phyloP scores from a whole-genome alignment of 2,797 vertebrate species.

The Babyrousa celebensis region DNA sequence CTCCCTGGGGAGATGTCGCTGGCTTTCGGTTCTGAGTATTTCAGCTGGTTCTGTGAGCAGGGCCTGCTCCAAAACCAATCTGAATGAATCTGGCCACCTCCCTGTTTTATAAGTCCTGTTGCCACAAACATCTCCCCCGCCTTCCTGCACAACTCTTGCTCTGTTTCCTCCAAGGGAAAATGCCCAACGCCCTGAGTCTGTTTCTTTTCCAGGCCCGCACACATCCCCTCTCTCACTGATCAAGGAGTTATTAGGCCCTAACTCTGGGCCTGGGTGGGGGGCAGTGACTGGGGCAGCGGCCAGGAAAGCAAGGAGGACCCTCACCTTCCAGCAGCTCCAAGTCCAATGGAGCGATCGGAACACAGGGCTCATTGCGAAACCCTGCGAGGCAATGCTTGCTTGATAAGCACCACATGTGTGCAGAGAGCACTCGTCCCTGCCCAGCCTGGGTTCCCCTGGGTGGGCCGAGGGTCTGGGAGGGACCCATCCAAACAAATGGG shows the following conservation, averaged over 20 bases:
- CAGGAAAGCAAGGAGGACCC: constrained; percentile 11
- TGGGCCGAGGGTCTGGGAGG: constrained; percentile 79
- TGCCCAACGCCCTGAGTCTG: neutral
- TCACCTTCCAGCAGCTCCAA: neutral
- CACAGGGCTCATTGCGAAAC: constrained; percentile 74
- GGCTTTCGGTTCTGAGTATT: constrained; percentile 61
- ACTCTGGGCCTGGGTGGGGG: neutral
- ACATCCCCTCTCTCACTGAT: neutral
- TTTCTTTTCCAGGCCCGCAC: neutral
- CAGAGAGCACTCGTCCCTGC: neutral
- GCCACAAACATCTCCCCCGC: constrained; percentile 41
- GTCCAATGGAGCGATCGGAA: constrained; percentile 13
- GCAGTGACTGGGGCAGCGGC: neutral
- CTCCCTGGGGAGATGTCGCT: neutral
- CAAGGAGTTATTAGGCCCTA: neutral
- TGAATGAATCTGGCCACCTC: constrained; percentile 77
- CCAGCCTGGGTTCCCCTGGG: constrained; percentile 46
- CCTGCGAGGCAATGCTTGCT: neutral
- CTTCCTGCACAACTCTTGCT: neutral
- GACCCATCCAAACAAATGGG: neutral
- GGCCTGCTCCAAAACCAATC: constrained; percentile 62
- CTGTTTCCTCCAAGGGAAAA: neutral
- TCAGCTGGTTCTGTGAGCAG: constrained; percentile 63
- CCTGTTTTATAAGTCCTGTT: constrained; percentile 72
- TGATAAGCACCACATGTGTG: constrained; percentile 84